Evolutionary conservation across 2,113 vertebrate species (phyloP).

Genomic region (Elanus axillaris): DNA sequence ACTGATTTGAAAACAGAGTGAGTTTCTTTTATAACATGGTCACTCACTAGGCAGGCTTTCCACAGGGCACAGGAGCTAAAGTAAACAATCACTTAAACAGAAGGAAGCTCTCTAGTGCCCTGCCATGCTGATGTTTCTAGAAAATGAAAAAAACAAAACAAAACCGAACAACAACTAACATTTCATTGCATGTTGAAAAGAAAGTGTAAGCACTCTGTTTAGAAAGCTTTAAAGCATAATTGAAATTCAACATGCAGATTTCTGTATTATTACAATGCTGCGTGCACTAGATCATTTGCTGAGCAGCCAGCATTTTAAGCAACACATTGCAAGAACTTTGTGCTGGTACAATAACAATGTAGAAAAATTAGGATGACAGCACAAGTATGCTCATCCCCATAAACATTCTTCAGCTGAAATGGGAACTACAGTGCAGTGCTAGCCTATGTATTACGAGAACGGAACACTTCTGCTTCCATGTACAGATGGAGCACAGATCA

Average conservation of each 20-base stretch:
- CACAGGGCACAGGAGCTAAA: background rate
- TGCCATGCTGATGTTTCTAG: background rate
- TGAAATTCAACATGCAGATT: conserved; percentile 58
- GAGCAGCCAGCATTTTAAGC: conserved; percentile 64
- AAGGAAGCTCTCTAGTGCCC: conserved; percentile 3
- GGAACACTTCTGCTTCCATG: background rate
- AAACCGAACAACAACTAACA: background rate
- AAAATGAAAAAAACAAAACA: background rate
- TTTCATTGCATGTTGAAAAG: conserved; percentile 24
- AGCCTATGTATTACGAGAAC: background rate
- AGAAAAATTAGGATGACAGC: conserved; percentile 57
- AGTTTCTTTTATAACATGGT: background rate
- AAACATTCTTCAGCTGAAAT: conserved; percentile 34
- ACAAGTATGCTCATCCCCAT: conserved; percentile 22
- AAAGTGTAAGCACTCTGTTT: conserved; percentile 22
- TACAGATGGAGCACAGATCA: conserved; percentile 32
- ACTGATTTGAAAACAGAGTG: background rate
- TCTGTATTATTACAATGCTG: conserved; percentile 53
- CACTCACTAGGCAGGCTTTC: conserved; percentile 3
- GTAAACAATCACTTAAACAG: conserved; percentile 10
- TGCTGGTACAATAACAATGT: conserved; percentile 36
- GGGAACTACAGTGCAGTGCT: background rate
- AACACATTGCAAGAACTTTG: conserved; percentile 51
- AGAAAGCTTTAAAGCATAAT: conserved; percentile 43
- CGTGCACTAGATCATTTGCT: conserved; percentile 57